These are phyloP conservation scores for Spongilla lacustris DNA, from an alignment of 37 sponge, comb jelly and placozoan genomes.

Conservation along the genomic window DNA sequence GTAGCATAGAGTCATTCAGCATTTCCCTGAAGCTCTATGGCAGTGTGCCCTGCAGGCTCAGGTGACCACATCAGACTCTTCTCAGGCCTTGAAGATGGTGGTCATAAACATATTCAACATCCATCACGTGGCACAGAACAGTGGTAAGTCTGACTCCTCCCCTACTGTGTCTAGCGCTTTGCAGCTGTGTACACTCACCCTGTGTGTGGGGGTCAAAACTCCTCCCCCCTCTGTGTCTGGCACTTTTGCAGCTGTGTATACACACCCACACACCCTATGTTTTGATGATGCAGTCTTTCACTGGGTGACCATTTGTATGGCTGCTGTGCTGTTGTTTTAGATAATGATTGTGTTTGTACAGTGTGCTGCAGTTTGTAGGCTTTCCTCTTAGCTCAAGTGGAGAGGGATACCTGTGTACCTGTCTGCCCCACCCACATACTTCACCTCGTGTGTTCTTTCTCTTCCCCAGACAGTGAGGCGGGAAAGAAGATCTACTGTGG, in stretches of 20 bases:
- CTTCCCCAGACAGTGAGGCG: not conserved
- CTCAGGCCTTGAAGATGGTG: slow-evolving; percentile 59
- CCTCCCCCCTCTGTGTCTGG: not conserved
- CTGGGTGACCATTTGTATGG: not conserved
- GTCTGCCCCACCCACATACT: no score
- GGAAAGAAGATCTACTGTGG: slow-evolving; percentile 33
- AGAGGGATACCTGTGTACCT: no score
- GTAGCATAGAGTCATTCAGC: slow-evolving; percentile 40
- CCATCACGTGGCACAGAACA: slow-evolving; percentile 58
- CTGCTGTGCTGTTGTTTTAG: not conserved
- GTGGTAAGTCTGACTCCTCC: not conserved
- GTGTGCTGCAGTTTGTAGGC: no score
- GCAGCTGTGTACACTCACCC: not conserved
- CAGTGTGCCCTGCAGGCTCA: not conserved
- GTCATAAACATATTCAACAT: slow-evolving; percentile 68
- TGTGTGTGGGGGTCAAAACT: not conserved
- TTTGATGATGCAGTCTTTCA: not conserved
- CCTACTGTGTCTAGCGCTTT: not conserved
- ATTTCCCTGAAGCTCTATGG: slow-evolving; percentile 1
- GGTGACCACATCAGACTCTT: slow-evolving; percentile 2
- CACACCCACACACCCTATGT: not conserved
- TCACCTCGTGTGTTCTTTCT: no score
- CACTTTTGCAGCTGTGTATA: no score
- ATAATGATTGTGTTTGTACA: no score
- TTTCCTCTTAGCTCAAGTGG: no score